Evolutionary conservation across 2,797 vertebrate species (phyloP), one percentile per base, ranked within the genome.

Genomic region (Pitangus sulphuratus): DNA sequence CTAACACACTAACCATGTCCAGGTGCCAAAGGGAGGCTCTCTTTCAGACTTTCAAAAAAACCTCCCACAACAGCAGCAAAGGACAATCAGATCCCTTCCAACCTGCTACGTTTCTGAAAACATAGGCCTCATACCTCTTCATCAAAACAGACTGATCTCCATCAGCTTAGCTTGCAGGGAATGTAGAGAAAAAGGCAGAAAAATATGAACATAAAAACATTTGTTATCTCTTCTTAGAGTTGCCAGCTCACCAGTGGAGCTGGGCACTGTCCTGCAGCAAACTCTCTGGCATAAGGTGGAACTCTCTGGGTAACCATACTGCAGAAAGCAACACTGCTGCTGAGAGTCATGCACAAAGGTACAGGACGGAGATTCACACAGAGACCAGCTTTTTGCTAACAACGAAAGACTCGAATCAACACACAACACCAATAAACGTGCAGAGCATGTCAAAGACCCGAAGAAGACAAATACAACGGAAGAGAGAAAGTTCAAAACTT

Each of bases 351-450:
- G 95, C 77, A 18, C 3, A 0, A 57, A 89, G 42, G 51, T 80
- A 89, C 84, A 60, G 90, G 87, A 89, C n/a, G 0, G 66, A 30
- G 69, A 77, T 19, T 90, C 79, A 58, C 22, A 82, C 15, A 4
- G 30, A 68, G 39, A 93, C 88, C 85, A 74, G 80, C 92, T 93
- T 89, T 80, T 95, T 37, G 72, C 60, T 88, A 70, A 88, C 77
- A 68, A 93, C 88, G 64, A 18, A 87, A 66, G 83, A 93, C 62
- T 82, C 2, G 1, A 28, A 22, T 54, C 83, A 88, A 97, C 72
- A 64, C 87, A 95, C 85, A 77, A 97, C 94, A 97, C 82, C 82
- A 50, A 93, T 78, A 95, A 93, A 97, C 98, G 91, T 98, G 98
- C 98, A 97, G 86, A 96, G 86, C 91, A 68, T 91, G 57, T 88